Conservation (phyloP, 2,113 vertebrate species). For the Neotoma lepida region DNA sequence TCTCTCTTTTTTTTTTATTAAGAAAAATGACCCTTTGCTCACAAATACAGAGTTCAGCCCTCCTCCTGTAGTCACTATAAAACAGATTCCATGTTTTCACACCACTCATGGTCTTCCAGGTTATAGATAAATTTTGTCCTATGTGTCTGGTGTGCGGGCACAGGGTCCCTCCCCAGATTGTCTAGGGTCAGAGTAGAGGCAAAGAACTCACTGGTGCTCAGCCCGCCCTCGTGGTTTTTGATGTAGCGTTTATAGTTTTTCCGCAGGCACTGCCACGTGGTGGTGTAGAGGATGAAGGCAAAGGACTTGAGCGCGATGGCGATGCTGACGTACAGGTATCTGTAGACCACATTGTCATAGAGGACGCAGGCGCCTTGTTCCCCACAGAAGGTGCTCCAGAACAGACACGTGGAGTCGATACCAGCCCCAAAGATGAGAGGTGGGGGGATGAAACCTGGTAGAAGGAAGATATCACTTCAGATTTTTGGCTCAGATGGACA, state of each 20-base stretch:
- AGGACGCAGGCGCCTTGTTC: constrained; percentile 93
- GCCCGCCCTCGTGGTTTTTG: constrained; percentile 92
- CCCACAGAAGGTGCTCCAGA: constrained; percentile 96
- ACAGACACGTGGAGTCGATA: constrained; percentile 98
- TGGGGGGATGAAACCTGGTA: constrained; percentile 97
- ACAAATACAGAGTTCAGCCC: constrained; percentile 77
- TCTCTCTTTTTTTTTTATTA: constrained; percentile 62
- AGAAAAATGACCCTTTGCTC: constrained; percentile 84
- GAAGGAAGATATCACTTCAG: constrained; percentile 55
- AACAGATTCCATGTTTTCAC: constrained; percentile 99
- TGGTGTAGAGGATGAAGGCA: constrained; percentile 95
- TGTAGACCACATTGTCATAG: constrained; percentile 95
- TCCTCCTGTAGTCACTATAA: constrained; percentile 90
- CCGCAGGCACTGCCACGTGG: constrained; percentile 96
- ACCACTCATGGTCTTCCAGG: constrained; percentile 97
- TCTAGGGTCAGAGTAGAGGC: constrained; percentile 94
- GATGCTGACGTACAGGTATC: constrained; percentile 96
- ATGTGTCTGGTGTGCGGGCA: constrained; percentile 88
- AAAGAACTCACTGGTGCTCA: constrained; percentile 95
- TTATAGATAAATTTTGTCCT: constrained; percentile 99
- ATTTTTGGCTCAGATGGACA: not conserved
- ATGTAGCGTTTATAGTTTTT: constrained; percentile 98
- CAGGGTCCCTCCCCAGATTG: constrained; percentile 90
- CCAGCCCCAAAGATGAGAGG: constrained; percentile 97
- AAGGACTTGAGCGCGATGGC: constrained; percentile 95